Evolutionary conservation across 2,113 vertebrate species (phyloP), one percentile per base, ranked within the genome.

Genomic region (Pantherophis guttatus): DNA sequence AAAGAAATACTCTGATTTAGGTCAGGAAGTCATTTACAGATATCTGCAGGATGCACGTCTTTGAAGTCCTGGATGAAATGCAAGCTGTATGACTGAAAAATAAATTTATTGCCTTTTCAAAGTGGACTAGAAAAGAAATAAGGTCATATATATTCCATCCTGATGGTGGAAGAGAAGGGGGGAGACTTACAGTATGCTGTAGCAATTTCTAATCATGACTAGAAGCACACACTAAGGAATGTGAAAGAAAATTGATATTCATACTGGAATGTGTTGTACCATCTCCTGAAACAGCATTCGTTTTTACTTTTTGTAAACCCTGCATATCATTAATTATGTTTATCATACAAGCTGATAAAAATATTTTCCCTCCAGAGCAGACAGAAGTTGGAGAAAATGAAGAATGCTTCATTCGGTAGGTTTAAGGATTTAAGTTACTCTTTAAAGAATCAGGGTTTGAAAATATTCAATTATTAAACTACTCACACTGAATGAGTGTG

Each of bases 21-120:
- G 95, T 95, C 94, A 90, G 93, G 92, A 96, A 96, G 94, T 94
- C 96, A 97, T 97, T 97, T 95, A 96, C 93, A 88, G 87, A 52
- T 58, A 94, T 95, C 95, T 94, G 94, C 94, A 96, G 96, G 93
- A 94, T 92, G 93, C 90, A 92, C 54, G 26, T 94, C 95, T 97
- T 94, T 96, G 92, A 96, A 96, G 88, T 81, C 65, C 55, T 86
- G 91, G 92, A 94, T 90, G 87, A 94, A 96, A 96, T 58, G 90
- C 58, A 94, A 94, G 95, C 95, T 96, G 94, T 90, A 92, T 88
- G 58, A 89, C 93, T 95, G 95, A 95, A 97, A 97, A 44, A 95
- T 91, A 96, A 53, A 90, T 91, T 96, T 93, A 95, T 96, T 96
- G 95, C 94, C 94, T 92, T 96, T 97, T 93, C 89, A 55, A 88